Evolutionary conservation across 2,113 vertebrate species (phyloP).

Genomic region (Gymnarchus niloticus): DNA sequence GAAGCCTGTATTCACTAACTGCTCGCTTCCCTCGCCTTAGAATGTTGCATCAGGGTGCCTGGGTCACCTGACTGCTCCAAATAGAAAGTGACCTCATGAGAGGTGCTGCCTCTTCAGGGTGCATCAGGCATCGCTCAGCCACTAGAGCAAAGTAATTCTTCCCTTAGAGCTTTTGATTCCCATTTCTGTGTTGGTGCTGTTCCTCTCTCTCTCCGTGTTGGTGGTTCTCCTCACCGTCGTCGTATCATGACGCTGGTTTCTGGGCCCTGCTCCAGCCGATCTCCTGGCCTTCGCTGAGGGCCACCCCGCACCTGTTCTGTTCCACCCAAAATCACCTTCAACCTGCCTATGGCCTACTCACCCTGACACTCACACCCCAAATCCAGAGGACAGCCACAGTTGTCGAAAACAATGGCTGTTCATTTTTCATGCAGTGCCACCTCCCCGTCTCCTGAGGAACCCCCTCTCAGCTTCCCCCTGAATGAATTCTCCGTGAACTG

Average conservation of each 20-base stretch:
- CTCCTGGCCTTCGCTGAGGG: background rate
- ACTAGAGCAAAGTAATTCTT: background rate
- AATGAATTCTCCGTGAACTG: conserved; percentile 26
- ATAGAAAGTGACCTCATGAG: conserved; percentile 4
- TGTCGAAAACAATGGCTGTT: background rate
- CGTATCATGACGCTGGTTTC: background rate
- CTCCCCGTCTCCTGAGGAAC: conserved; percentile 12
- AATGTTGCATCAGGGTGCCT: background rate
- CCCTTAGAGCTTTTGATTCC: background rate
- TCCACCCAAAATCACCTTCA: background rate
- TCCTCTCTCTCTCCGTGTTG: too few relatives aligned
- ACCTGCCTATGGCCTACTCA: background rate
- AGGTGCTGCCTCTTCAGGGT: background rate
- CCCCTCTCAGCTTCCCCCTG: background rate
- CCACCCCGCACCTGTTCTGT: conserved; percentile 15
- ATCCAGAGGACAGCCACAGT: background rate
- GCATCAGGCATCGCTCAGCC: background rate
- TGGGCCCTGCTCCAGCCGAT: conserved; percentile 1
- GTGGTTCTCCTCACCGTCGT: background rate
- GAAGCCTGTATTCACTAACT: background rate
- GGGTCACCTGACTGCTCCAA: background rate
- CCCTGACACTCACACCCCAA: background rate
- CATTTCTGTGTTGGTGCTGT: background rate
- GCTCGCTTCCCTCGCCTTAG: background rate
- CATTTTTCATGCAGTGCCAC: background rate